phyloP scores from a whole-genome alignment of 2,797 vertebrate genomes.

The Psittacula echo region DNA sequence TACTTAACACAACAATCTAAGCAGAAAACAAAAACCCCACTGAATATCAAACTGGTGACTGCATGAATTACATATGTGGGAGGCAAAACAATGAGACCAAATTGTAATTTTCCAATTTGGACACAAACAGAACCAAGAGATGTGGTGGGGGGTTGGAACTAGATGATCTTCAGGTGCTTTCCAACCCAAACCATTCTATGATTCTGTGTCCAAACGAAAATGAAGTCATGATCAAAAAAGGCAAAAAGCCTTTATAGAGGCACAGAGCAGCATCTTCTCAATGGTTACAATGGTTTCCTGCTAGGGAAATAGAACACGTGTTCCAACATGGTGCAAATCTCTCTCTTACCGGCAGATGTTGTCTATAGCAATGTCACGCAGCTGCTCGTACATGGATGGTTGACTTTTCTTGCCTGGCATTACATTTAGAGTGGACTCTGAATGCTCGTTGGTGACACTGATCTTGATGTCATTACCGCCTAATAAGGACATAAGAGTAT shows the following conservation, averaged over 20 bases:
- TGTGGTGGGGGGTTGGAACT: neutral
- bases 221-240: accelerated
- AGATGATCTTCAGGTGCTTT: neutral
- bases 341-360: constrained; percentile 93
- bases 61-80: neutral
- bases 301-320: accelerated
- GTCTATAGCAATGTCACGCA: constrained; percentile 96
- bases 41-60: neutral
- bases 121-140: neutral
- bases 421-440: constrained; percentile 90
- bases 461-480: constrained; percentile 95
- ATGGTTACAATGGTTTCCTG: accelerated
- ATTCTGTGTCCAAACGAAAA: neutral
- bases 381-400: constrained; percentile 97
- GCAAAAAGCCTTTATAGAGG: neutral
- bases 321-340: neutral
- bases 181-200: neutral
- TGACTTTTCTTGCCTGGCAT: constrained; percentile 87
- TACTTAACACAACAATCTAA: neutral
- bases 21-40: neutral
- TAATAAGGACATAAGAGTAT: constrained; percentile 40
- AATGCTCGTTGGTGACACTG: constrained; percentile 94
- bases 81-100: neutral
- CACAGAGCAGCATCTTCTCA: neutral
- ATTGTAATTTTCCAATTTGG: neutral